Conservation (phyloP, 2,888 invertebrate species). For the Gonocerus acuteangulatus region DNA sequence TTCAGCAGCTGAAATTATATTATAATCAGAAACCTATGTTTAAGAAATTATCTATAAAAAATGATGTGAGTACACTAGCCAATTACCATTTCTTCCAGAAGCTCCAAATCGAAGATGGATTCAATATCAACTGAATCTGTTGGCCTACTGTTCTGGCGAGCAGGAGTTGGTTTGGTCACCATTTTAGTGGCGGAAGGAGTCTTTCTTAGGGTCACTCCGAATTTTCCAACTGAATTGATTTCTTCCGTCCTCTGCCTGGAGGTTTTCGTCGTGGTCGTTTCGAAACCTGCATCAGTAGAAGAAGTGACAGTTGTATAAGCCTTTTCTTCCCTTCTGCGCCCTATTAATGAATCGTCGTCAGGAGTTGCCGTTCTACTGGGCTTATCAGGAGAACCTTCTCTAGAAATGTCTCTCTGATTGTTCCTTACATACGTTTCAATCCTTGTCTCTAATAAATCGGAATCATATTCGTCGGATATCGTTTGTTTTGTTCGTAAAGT, state of each 20-base stretch:
- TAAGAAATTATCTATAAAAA: neutral
- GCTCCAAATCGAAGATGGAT: conserved; percentile 61
- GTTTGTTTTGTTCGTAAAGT: no score
- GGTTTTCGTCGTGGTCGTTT: conserved; percentile 7
- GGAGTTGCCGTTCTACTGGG: neutral
- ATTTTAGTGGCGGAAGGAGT: conserved; percentile 48
- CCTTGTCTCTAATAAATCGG: no score
- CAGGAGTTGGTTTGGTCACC: conserved; percentile 12
- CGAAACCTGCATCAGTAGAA: neutral
- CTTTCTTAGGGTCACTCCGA: conserved; percentile 58
- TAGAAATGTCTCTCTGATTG: no score
- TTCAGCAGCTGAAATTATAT: conserved; percentile 56
- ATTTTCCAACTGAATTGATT: conserved; percentile 47
- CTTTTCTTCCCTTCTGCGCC: neutral
- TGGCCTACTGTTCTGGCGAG: conserved; percentile 28
- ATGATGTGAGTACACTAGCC: conserved; percentile 42
- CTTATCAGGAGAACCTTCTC: no score
- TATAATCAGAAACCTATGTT: neutral
- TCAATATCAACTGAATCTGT: conserved; percentile 51
- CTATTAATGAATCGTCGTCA: neutral
- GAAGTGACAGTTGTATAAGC: neutral
- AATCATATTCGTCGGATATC: no score
- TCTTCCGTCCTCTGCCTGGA: conserved; percentile 23
- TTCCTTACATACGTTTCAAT: no score
- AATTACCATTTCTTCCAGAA: conserved; percentile 65